phyloP scores from a whole-genome alignment of 1,140 invertebrate species.

The Drosophila ohnishii region DNA sequence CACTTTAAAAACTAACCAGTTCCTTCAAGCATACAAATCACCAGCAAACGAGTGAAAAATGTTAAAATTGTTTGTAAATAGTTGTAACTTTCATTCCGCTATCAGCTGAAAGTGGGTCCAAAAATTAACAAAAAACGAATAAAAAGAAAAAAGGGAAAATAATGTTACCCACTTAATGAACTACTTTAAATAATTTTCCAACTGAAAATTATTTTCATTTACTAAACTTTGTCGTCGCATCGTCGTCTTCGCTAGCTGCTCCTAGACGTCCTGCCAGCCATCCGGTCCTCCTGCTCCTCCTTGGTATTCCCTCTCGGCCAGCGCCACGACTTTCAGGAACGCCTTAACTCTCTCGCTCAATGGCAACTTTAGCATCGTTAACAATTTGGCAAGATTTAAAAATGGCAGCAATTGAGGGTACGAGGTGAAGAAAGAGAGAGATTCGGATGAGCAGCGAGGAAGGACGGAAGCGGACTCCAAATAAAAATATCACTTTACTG shows the following conservation, averaged over 20 bases:
- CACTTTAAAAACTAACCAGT: not conserved
- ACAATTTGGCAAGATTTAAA: constrained; percentile 81
- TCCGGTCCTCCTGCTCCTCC: not conserved
- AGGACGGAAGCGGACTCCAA: constrained; percentile 37
- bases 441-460: constrained; percentile 2
- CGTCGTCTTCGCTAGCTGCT: constrained; percentile 9
- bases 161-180: constrained; percentile 71
- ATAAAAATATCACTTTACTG: constrained; percentile 81
- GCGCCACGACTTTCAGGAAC: constrained; percentile 31
- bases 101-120: constrained; percentile 4
- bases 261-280: not conserved
- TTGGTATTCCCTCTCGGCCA: constrained; percentile 8
- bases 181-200: constrained; percentile 80
- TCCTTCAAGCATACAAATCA: not conserved
- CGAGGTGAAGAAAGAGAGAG: constrained; percentile 18
- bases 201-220: constrained; percentile 79
- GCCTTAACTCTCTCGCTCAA: constrained; percentile 56
- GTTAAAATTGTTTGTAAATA: constrained; percentile 44
- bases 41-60: constrained; percentile 14
- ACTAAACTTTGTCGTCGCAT: constrained; percentile 65
- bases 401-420: constrained; percentile 60
- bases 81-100: constrained; percentile 18
- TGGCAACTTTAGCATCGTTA: constrained; percentile 78
- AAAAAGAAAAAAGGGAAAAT: constrained; percentile 3
- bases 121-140: not conserved